phyloP scores from a whole-genome alignment of 2,888 invertebrate genomes.

The Portevinia maculata region DNA sequence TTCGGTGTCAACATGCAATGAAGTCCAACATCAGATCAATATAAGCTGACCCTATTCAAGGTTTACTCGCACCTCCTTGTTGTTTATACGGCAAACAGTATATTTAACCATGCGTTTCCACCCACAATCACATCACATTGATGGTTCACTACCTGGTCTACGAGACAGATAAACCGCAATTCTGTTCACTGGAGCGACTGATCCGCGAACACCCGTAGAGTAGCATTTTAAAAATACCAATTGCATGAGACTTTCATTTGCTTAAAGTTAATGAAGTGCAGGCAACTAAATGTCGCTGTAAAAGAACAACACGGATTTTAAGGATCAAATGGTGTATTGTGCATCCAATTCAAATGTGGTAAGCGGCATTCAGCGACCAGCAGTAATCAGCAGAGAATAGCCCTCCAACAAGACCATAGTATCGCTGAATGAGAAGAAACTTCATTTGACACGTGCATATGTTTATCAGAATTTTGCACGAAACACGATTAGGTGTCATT shows the following conservation, averaged over 20 bases:
- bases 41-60: conserved; percentile 89
- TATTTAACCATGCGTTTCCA: conserved; percentile 13
- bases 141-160: conserved; percentile 87
- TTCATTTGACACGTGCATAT: too few relatives aligned
- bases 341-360: too few relatives aligned
- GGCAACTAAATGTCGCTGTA: too few relatives aligned
- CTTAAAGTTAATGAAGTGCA: too few relatives aligned
- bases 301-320: too few relatives aligned
- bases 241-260: conserved; percentile 88
- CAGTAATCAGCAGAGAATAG: too few relatives aligned
- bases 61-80: conserved; percentile 8
- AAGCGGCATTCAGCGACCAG: too few relatives aligned
- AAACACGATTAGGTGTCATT: too few relatives aligned
- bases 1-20: conserved; percentile 91
- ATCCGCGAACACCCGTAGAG: conserved; percentile 84
- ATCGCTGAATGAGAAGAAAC: too few relatives aligned
- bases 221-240: conserved; percentile 87
- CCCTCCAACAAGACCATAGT: too few relatives aligned
- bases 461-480: too few relatives aligned
- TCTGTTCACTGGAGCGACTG: conserved; percentile 89
- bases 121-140: conserved; percentile 84
- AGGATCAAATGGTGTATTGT: too few relatives aligned
- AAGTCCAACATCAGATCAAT: conserved; percentile 87
- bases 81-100: conserved; percentile 8
- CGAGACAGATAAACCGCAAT: conserved; percentile 84